Evolutionary conservation across 2,797 vertebrate genomes (phyloP).

Genomic region (Coregonus ussuriensis): DNA sequence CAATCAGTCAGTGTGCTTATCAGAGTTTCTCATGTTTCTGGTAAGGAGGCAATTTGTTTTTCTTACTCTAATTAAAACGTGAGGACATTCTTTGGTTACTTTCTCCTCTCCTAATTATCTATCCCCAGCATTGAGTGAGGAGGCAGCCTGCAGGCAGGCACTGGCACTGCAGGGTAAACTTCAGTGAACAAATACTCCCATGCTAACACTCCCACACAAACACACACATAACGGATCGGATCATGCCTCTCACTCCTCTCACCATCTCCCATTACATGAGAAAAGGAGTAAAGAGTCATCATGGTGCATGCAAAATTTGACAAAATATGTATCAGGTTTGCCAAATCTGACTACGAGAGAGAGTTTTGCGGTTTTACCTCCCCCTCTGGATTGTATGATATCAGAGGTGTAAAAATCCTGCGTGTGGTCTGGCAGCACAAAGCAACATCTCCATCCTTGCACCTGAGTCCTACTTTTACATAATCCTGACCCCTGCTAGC

Average conservation of each 20-base stretch:
- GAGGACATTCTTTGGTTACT: not conserved
- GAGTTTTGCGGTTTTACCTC: conserved; percentile 16
- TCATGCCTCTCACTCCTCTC: not conserved
- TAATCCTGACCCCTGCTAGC: conserved; percentile 22
- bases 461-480: conserved; percentile 37
- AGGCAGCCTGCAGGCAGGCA: not conserved
- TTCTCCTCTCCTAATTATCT: not conserved
- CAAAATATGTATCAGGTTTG: not conserved
- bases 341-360: conserved; percentile 18
- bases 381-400: conserved; percentile 17
- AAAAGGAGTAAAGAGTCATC: not conserved
- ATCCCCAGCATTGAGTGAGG: not conserved
- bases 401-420: conserved; percentile 40
- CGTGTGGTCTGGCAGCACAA: conserved; percentile 31
- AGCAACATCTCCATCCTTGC: conserved; percentile 16
- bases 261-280: not conserved
- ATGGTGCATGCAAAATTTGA: not conserved
- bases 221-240: conserved; percentile 7
- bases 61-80: conserved; percentile 13
- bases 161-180: not conserved
- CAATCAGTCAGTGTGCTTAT: conserved; percentile 5
- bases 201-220: conserved; percentile 3
- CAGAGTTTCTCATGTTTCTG: not conserved
- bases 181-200: conserved; percentile 11
- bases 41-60: not conserved